Evolutionary conservation across 2,888 invertebrate species (phyloP), one percentile per base, ranked within the genome.

Genomic region (Macrophya annulata): DNA sequence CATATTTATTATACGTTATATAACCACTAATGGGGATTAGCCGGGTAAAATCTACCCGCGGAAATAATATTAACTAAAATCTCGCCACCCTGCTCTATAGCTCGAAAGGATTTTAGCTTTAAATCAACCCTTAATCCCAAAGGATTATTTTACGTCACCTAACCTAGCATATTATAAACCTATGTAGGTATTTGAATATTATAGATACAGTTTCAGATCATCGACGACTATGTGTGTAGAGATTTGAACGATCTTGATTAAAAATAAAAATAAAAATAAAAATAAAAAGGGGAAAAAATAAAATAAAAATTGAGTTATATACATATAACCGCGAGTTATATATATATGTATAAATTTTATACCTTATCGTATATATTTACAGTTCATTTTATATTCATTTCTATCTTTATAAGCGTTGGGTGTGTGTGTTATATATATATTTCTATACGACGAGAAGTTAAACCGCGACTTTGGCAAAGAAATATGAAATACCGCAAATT

Each of bases 21-120:
- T 45, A 43, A 25, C 48, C 45, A 48, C 74, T 74, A 74, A 74
- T 74, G 76, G 76, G 51, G 51, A 77, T 77, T 77, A 74, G 21
- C 6, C 6, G 51, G 76, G 25, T 77, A 77, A 77, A 77, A 48
- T 31, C 76, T 51, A 31, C 76, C 76, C 40, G 17, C 4, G 51
- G 76, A 77, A 77, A 77, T 77, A 77, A 77, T 51, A 77, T 77
- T 55, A 77, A 77, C 76, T 77, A 77, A 77, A 77, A 77, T 51
- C 25, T 2, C 0, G 31, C 31, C 31, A 31, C 76, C 74, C 25
- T n/a, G n/a, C n/a, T 8, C n/a, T 55, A 62, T 55, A 62, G 62
- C 62, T 62, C 25, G 17, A 77, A 37, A 17, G 76, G 76, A 77
- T 77, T 77, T 77, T 9, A 12, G 76, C 51, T 51, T 55, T 77